phyloP scores from a whole-genome alignment of 2,888 invertebrate genomes.

The Ophion obscuratus region DNA sequence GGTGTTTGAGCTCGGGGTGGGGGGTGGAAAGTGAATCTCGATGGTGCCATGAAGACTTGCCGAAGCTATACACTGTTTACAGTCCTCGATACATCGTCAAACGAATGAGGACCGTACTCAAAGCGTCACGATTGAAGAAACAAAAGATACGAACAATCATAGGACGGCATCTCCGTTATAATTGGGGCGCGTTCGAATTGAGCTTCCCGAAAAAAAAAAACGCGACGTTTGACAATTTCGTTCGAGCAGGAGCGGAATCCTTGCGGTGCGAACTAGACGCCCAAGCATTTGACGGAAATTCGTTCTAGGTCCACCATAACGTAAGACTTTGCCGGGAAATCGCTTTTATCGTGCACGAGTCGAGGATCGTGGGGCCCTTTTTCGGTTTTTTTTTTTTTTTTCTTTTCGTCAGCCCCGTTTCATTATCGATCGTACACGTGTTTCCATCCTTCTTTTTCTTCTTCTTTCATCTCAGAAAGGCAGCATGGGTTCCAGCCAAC shows the following conservation, averaged over 20 bases:
- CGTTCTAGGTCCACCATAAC: conserved; percentile 49
- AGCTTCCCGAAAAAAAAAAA: conserved; percentile 18
- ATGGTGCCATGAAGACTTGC: conserved; percentile 78
- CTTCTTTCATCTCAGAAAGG: conserved; percentile 62
- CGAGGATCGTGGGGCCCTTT: neutral
- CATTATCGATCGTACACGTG: neutral
- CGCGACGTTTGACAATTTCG: conserved; percentile 33
- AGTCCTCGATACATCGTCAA: conserved; percentile 70
- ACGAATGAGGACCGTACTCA: conserved; percentile 62
- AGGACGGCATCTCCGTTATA: neutral
- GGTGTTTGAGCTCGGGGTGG: conserved; percentile 56
- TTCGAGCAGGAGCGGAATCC: conserved; percentile 12
- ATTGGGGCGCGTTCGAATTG: conserved; percentile 15
- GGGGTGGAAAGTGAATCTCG: conserved; percentile 58
- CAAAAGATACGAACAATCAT: conserved; percentile 17
- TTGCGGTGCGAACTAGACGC: conserved; percentile 42
- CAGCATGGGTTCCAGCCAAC: conserved; percentile 88
- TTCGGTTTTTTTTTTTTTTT: neutral
- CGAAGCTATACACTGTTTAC: conserved; percentile 75
- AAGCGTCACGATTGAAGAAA: conserved; percentile 1
- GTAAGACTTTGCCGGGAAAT: conserved; percentile 49
- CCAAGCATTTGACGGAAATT: conserved; percentile 29
- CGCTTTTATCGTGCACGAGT: neutral
- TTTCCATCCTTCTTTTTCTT: conserved; percentile 17
- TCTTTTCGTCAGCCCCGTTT: neutral